Conservation (phyloP, 2,888 invertebrate species). For the Nomada hirtipes region DNA sequence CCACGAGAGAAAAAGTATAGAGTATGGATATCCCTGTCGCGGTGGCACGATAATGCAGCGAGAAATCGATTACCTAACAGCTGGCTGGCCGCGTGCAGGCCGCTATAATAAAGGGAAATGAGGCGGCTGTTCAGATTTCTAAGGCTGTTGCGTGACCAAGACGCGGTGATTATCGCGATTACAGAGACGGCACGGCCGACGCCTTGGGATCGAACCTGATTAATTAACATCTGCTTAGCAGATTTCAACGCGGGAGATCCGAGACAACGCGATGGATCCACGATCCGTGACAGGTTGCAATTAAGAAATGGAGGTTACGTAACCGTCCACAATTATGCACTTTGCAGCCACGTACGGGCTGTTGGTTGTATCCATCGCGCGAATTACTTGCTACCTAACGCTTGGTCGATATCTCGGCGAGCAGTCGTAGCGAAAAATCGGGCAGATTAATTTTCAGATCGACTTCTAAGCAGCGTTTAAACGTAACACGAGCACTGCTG, state of each 20-base stretch:
- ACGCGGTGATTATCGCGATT: constrained; percentile 68
- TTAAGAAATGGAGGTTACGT: constrained; percentile 32
- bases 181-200: constrained; percentile 42
- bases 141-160: constrained; percentile 67
- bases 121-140: constrained; percentile 39
- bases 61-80: constrained; percentile 72
- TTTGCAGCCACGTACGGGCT: background rate
- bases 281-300: constrained; percentile 48
- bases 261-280: background rate
- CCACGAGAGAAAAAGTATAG: too few species aligned
- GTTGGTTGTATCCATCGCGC: background rate
- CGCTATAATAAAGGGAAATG: constrained; percentile 55
- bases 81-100: background rate
- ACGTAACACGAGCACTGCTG: too few species aligned
- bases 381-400: constrained; percentile 10
- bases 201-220: constrained; percentile 38
- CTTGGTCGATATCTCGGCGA: background rate
- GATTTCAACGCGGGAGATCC: constrained; percentile 17
- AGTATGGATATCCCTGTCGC: constrained; percentile 5
- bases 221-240: constrained; percentile 61
- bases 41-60: constrained; percentile 71
- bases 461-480: too few species aligned
- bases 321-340: constrained; percentile 20
- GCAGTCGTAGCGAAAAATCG: too few species aligned
- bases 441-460: too few species aligned